Evolutionary conservation across 2,113 vertebrate genomes (phyloP).

Genomic region (Numenius arquata): DNA sequence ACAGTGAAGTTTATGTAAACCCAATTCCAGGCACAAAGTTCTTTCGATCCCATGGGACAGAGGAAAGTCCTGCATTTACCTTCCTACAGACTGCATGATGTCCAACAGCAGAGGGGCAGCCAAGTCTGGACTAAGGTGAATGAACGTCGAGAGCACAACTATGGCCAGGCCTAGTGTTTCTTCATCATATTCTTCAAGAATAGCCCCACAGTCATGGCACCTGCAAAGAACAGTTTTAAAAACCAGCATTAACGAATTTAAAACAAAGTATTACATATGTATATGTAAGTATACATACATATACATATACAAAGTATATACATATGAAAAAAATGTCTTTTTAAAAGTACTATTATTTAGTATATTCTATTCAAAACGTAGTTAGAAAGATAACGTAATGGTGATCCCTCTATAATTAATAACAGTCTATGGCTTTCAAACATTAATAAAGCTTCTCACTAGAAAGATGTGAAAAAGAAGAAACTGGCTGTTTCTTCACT

Average conservation of each 20-base stretch:
- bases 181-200: slow-evolving; percentile 97
- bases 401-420: background rate
- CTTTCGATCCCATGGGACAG: background rate
- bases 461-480: background rate
- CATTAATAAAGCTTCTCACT: background rate
- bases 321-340: background rate
- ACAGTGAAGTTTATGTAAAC: background rate
- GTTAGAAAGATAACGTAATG: background rate
- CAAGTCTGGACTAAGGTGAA: slow-evolving; percentile 94
- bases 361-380: background rate
- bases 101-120: slow-evolving; percentile 94
- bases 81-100: slow-evolving; percentile 98
- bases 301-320: too few relatives aligned
- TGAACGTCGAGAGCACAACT: slow-evolving; percentile 95
- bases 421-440: background rate
- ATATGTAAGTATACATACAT: too few relatives aligned
- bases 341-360: background rate
- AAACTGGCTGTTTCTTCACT: background rate
- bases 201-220: slow-evolving; percentile 94
- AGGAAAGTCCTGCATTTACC: slow-evolving; percentile 72
- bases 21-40: background rate
- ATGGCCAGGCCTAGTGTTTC: slow-evolving; percentile 94
- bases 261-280: background rate
- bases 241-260: background rate
- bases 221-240: slow-evolving; percentile 68